Evolutionary conservation across 2,888 invertebrate genomes (phyloP).

Genomic region (Drosophila pseudotakahashii): DNA sequence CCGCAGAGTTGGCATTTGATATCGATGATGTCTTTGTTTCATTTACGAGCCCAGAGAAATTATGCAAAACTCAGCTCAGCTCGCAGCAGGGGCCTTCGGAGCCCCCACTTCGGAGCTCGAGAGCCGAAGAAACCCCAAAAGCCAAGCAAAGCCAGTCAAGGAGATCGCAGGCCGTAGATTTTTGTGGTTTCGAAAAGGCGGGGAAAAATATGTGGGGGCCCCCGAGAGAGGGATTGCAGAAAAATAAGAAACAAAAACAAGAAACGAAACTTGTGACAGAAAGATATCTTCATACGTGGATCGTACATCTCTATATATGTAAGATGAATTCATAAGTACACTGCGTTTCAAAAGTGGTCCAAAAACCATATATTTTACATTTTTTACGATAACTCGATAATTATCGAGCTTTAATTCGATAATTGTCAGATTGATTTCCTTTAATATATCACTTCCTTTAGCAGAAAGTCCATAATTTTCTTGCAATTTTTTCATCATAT

Average conservation of each 20-base stretch:
- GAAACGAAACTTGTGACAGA: slow-evolving; percentile 61
- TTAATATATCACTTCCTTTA: slow-evolving; percentile 2
- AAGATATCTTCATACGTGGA: slow-evolving; percentile 38
- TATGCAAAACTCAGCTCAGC: slow-evolving; percentile 64
- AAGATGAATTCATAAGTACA: slow-evolving; percentile 2
- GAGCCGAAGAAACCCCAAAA: slow-evolving; percentile 11
- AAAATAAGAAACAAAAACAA: neutral
- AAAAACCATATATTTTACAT: neutral
- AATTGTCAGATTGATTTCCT: neutral
- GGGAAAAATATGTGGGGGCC: slow-evolving; percentile 15
- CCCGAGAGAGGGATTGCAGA: slow-evolving; percentile 5
- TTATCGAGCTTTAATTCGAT: slow-evolving; percentile 3
- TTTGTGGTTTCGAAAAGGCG: slow-evolving; percentile 37
- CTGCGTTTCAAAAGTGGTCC: neutral
- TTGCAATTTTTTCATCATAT: neutral
- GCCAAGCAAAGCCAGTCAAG: slow-evolving; percentile 17
- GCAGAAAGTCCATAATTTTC: neutral
- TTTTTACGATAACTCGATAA: slow-evolving; percentile 20
- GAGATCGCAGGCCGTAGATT: slow-evolving; percentile 47
- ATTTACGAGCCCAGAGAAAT: slow-evolving; percentile 60
- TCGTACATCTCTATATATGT: slow-evolving; percentile 22
- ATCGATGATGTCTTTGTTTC: slow-evolving; percentile 80
- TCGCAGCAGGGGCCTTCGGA: slow-evolving; percentile 58
- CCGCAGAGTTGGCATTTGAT: slow-evolving; percentile 68
- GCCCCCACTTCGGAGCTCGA: slow-evolving; percentile 1